A percentile compares a stretch with the other conserved stretches of the same genome.
Evolutionary conservation across 2,797 vertebrate genomes (phyloP).

Genomic region (Botia almorhae): DNA sequence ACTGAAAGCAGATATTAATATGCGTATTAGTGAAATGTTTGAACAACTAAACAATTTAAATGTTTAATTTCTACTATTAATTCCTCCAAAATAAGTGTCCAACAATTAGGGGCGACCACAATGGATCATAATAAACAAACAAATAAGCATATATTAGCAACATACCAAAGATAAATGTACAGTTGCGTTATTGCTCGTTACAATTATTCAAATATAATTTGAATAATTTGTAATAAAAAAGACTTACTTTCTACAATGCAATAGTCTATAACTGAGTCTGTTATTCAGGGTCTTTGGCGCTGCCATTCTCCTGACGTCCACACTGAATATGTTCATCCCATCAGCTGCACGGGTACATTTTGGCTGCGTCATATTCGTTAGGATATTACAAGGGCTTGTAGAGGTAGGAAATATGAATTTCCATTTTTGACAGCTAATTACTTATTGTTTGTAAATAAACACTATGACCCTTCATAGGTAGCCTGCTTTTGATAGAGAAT

Average conservation of each 20-base stretch:
- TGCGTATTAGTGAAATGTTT: background rate
- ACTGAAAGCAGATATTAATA: background rate
- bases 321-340: conserved; percentile 95
- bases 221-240: background rate
- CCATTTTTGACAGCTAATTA: background rate
- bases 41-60: background rate
- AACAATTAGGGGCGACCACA: background rate
- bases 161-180: background rate
- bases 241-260: background rate
- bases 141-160: background rate
- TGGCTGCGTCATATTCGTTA: conserved; percentile 94
- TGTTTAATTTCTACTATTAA: background rate
- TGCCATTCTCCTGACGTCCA: conserved; percentile 92
- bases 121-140: background rate
- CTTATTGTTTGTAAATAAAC: background rate
- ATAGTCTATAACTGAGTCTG: background rate
- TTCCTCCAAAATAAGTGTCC: background rate
- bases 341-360: conserved; percentile 92
- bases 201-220: background rate
- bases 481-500: background rate
- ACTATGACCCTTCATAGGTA: background rate
- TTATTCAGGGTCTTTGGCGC: conserved; percentile 90
- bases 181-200: background rate
- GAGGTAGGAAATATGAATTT: conserved; percentile 81
- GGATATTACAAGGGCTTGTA: conserved; percentile 95